Base-by-base conservation (phyloP, 1,140 invertebrate genomes). In the Pogonus chalceus region DNA sequence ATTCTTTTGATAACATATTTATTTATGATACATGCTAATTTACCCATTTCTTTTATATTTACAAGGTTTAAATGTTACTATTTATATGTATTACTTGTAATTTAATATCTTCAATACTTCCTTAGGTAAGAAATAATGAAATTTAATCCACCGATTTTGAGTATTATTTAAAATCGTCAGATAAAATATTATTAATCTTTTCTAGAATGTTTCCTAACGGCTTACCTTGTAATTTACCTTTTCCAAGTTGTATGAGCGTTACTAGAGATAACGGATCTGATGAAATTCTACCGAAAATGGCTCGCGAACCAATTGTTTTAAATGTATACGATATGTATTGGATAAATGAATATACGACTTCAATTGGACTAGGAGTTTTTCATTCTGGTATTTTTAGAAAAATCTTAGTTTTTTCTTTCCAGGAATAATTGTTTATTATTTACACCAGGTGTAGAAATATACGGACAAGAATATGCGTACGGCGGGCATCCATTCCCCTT, bases 401-500 rank as follows among this genome's bases (percentile, higher is more conserved):
- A n/a, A n/a, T n/a, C n/a, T n/a, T n/a, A n/a, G n/a, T n/a, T n/a
- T n/a, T n/a, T n/a, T n/a, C n/a, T n/a, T n/a, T n/a, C n/a, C n/a
- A n/a, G 20, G 14, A 49, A 24, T 23, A 23, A 1, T 22, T 22
- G 23, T n/a, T 18, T 50, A 31, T 43, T 12, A 10, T 43, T 10
- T 10, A 20, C 62, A 62, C 39, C 49, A 69, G 68, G 96, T 23
- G 88, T 99, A 53, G 90, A 98, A 80, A 84, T 98, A 55, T 96
- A 96, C 80, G 93, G 92, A 65, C 74, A 76, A 79, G 96, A 99
- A 77, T 98, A 93, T 77, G 94, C 93, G 1, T 99, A 98, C 76
- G 96, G 95, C 23, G 96, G 96, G 1, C 93, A 96, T 74, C 87
- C 88, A 21, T 91, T 85, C 73, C 82, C 87, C 1, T 90, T 92